Evolutionary conservation across 2,888 invertebrate species (phyloP).

Genomic region (Drosophila ezoana): DNA sequence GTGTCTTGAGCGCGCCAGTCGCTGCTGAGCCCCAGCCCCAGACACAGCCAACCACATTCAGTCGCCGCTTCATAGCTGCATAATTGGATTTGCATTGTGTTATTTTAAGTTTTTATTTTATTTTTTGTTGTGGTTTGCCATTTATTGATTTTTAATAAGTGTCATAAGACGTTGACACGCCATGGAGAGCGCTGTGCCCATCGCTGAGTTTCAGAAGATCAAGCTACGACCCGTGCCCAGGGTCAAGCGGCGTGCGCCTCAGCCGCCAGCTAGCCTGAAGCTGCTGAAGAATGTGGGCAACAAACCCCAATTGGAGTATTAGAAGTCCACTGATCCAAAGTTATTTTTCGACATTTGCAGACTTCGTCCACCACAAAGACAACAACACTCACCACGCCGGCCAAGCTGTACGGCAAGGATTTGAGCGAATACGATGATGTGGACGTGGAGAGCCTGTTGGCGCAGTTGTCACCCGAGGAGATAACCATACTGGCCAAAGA

Average conservation of each 20-base stretch:
- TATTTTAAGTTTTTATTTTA: conserved; percentile 37
- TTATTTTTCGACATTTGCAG: conserved; percentile 86
- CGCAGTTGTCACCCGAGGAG: conserved; percentile 97
- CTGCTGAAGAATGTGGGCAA: conserved; percentile 66
- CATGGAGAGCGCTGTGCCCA: conserved; percentile 61
- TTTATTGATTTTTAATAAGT: conserved; percentile 61
- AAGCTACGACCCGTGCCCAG: conserved; percentile 79
- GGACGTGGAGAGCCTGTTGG: conserved; percentile 97
- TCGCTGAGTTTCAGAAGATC: conserved; percentile 81
- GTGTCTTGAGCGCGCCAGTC: conserved; percentile 65
- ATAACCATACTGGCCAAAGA: conserved; percentile 98
- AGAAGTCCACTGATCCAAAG: neutral
- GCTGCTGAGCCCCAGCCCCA: conserved; percentile 65
- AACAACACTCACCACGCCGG: conserved; percentile 95
- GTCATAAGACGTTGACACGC: conserved; percentile 17
- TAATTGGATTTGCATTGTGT: conserved; percentile 76
- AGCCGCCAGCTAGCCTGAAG: conserved; percentile 67
- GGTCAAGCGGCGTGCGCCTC: conserved; percentile 79
- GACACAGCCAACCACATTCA: conserved; percentile 38
- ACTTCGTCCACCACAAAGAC: conserved; percentile 95
- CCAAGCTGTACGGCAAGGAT: conserved; percentile 95
- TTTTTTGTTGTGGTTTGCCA: conserved; percentile 18
- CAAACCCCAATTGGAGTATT: neutral
- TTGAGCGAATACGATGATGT: conserved; percentile 96
- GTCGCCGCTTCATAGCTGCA: conserved; percentile 37